Evolutionary conservation across 2,888 invertebrate species (phyloP), one percentile per base, ranked within the genome.

Genomic region (Synergus umbraculus): DNA sequence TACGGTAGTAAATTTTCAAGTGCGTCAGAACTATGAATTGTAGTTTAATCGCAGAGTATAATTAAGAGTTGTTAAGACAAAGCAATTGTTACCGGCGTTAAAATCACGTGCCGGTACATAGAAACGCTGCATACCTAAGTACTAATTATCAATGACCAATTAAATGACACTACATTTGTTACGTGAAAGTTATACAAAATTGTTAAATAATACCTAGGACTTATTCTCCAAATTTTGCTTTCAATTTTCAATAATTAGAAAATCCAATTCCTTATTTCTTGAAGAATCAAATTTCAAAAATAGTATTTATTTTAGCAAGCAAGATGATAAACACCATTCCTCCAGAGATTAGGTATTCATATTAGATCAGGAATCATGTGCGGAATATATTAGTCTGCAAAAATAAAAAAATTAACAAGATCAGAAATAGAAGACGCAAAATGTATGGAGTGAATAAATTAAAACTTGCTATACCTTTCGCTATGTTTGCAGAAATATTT

Each of bases 1-100:
- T 43, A 41, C 43, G 18, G 58, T 4, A 37, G 13, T 43, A 44
- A 60, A 49, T 49, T 77, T 41, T 65, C 65, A 77, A 58, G 58
- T 66, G 43, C 67, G 41, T 58, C 41, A 78, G 64, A 64, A 15
- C 15, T 37, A 65, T 81, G 77, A 79, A 78, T 81, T 81, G 44
- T 78, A 15, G 54, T 15, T 64, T 44, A 78, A 60, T 43, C 76
- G 29, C 18, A 79, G 13, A 54, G 77, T 12, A 60, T 58, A 18
- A 73, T 54, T 54, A 54, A 37, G n/a, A 73, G 73, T 73, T 73
- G 54, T 54, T 73, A 73, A 73, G 73, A 73, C 37, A n/a, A 65
- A 73, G 54, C 54, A 73, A 73, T 73, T 54, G 43, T 43, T 69
- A 49, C 69, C 69, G 46, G 49, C 29, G 29, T 69, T 69, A 69